phyloP scores from a whole-genome alignment of 2,113 vertebrate species.

The Himantopus leucocephalus region DNA sequence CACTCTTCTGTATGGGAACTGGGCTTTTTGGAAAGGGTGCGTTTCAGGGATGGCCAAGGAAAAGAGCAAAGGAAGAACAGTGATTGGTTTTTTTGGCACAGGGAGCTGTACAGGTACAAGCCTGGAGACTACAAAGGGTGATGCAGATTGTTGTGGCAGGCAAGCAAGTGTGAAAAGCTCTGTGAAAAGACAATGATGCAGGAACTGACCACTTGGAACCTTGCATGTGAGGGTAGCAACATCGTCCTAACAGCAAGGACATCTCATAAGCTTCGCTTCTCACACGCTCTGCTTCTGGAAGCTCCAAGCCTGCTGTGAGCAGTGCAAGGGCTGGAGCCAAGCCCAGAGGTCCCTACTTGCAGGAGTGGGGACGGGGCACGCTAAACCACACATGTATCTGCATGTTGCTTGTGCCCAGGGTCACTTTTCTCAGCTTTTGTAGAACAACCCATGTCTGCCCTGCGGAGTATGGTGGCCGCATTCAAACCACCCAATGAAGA shows the following conservation, averaged over 20 bases:
- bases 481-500: accelerated
- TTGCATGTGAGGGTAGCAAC: accelerated
- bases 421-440: not conserved
- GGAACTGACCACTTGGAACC: not conserved
- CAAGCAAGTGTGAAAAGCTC: not conserved
- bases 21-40: not conserved
- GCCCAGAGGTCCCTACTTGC: not conserved
- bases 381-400: not conserved
- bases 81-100: not conserved
- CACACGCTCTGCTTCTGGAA: accelerated
- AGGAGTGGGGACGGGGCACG: accelerated
- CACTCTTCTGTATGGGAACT: not conserved
- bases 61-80: not conserved
- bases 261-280: not conserved
- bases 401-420: no score
- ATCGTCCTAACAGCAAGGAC: not conserved
- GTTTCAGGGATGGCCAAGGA: not conserved
- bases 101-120: not conserved
- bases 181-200: not conserved
- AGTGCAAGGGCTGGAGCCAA: not conserved
- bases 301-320: not conserved
- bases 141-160: not conserved
- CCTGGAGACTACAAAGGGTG: not conserved
- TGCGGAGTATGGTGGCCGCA: accelerated
- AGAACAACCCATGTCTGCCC: accelerated